Conservation (phyloP, 2,888 invertebrate genomes). For the Stenoptilia bipunctidactyla region DNA sequence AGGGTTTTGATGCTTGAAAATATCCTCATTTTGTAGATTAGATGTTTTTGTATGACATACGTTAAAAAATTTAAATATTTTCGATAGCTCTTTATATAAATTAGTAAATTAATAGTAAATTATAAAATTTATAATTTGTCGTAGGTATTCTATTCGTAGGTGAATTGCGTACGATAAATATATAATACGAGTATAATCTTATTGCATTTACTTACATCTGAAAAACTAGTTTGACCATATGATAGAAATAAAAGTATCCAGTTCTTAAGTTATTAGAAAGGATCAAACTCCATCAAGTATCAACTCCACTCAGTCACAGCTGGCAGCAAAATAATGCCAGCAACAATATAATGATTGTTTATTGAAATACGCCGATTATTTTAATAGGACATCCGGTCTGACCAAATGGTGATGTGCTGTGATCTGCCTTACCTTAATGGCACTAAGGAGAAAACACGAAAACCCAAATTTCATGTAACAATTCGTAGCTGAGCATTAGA, state of each 20-base stretch:
- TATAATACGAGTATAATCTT: too few relatives aligned
- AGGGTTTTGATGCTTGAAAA: constrained; percentile 36
- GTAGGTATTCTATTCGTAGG: too few relatives aligned
- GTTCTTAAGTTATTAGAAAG: not conserved
- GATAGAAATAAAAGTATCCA: too few relatives aligned
- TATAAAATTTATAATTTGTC: too few relatives aligned
- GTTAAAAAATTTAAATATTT: too few relatives aligned
- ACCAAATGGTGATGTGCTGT: constrained; percentile 23
- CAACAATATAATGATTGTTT: constrained; percentile 47
- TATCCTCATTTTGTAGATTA: too few relatives aligned
- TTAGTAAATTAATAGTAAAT: too few relatives aligned
- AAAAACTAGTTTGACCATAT: too few relatives aligned
- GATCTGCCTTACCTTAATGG: constrained; percentile 25
- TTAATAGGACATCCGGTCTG: constrained; percentile 62
- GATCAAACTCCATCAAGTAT: constrained; percentile 22
- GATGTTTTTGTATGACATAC: too few relatives aligned
- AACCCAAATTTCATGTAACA: not conserved
- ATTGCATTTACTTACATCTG: too few relatives aligned
- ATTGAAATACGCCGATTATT: constrained; percentile 62
- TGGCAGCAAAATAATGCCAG: constrained; percentile 27
- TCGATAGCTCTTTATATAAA: too few relatives aligned
- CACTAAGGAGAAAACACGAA: constrained; percentile 17
- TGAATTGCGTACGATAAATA: too few relatives aligned
- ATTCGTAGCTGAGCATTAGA: constrained; percentile 30
- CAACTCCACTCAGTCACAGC: constrained; percentile 20